Percentiles rank a stretch among this genome's conserved stretches.
phyloP scores from a whole-genome alignment of 2,797 vertebrate species.

The Pelobates cultripes region DNA sequence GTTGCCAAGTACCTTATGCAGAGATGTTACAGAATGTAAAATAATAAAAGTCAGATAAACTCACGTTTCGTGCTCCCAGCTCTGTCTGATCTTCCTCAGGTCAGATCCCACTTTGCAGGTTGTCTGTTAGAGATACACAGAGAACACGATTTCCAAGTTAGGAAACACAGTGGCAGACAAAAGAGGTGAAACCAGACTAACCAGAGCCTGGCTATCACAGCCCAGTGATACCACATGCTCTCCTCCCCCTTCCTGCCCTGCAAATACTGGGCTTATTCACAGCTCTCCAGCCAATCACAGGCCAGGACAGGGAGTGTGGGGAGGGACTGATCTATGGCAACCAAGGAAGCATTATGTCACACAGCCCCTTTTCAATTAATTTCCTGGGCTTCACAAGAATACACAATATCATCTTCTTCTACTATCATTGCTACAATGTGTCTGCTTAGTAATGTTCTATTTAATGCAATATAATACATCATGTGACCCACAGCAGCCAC shows the following conservation, averaged over 20 bases:
- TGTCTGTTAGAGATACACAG: no score
- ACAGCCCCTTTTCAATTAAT: neutral
- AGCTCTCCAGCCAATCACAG: constrained; percentile 28
- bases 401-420: no score
- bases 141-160: neutral
- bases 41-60: constrained; percentile 5
- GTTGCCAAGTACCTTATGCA: neutral
- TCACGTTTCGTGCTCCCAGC: constrained; percentile 8
- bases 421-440: no score
- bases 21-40: neutral
- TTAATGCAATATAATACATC: no score
- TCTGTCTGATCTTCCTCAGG: no score
- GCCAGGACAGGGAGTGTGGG: neutral
- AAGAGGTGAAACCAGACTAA: constrained; percentile 48
- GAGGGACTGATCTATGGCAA: constrained; percentile 27
- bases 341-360: constrained; percentile 46
- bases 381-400: no score
- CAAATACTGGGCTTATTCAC: constrained; percentile 25
- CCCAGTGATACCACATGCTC: constrained; percentile 40
- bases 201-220: constrained; percentile 30
- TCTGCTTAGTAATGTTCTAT: no score
- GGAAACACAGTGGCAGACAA: constrained; percentile 42
- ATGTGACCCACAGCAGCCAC: no score
- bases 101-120: no score
- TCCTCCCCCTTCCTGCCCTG: constrained; percentile 27